Conservation (phyloP, 53 echinoderm and acorn worm genomes). For the Stichopus horrens region DNA sequence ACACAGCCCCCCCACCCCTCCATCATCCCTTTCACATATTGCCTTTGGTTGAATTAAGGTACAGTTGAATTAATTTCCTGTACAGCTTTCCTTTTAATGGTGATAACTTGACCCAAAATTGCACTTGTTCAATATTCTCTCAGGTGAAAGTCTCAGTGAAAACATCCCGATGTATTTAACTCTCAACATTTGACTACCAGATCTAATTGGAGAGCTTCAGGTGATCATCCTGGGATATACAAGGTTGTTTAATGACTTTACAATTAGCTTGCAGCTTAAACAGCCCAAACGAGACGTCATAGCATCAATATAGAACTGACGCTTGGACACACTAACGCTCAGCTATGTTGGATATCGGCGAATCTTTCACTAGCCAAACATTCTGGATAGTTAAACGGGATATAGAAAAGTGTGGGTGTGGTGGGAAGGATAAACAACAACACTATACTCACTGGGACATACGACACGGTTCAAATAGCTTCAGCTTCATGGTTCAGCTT, state of each 20-base stretch:
- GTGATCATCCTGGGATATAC: constrained; percentile 5
- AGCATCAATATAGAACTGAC: background rate
- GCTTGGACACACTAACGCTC: background rate
- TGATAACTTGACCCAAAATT: background rate
- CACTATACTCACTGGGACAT: too few species aligned
- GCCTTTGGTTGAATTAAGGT: background rate
- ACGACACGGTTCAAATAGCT: too few species aligned
- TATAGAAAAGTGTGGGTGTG: too few species aligned
- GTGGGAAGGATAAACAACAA: too few species aligned
- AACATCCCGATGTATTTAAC: constrained; percentile 15
- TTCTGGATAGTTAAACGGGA: too few species aligned
- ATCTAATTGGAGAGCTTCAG: constrained; percentile 26
- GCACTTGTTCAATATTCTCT: constrained; percentile 1
- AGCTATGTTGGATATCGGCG: too few species aligned
- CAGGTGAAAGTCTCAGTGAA: background rate
- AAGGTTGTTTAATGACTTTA: background rate
- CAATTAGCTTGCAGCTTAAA: background rate
- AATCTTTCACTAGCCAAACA: too few species aligned
- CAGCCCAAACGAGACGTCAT: background rate
- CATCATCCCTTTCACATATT: background rate
- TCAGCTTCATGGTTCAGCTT: too few species aligned
- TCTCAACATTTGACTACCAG: background rate
- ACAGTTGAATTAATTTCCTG: background rate
- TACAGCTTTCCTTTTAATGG: background rate
- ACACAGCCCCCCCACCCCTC: too few species aligned